phyloP scores from a whole-genome alignment of 2,888 invertebrate species.

The Eupithecia dodoneata region DNA sequence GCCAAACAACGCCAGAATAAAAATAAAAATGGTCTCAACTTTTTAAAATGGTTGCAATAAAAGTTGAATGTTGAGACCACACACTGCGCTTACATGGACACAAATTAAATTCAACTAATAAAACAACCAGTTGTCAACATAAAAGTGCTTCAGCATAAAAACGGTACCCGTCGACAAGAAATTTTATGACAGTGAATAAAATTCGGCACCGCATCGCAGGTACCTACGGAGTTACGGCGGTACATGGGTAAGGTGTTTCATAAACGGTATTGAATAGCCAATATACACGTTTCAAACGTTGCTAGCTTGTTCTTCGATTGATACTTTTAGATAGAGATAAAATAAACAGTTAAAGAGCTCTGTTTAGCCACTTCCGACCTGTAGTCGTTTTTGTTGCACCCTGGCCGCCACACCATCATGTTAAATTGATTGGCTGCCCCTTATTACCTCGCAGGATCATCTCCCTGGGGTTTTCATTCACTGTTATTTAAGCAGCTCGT shows the following conservation, averaged over 20 bases:
- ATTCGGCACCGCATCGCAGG: not conserved
- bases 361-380: not conserved
- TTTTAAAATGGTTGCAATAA: slow-evolving; percentile 18
- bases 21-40: not conserved
- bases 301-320: slow-evolving; percentile 39
- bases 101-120: slow-evolving; percentile 34
- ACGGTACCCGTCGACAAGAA: slow-evolving; percentile 23
- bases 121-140: slow-evolving; percentile 29
- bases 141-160: slow-evolving; percentile 28
- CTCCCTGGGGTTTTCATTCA: slow-evolving; percentile 53
- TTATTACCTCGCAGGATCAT: slow-evolving; percentile 39
- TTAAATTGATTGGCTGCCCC: slow-evolving; percentile 39
- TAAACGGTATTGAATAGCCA: slow-evolving; percentile 38
- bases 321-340: not conserved
- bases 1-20: not conserved
- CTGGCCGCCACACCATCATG: slow-evolving; percentile 22
- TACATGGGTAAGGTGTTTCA: slow-evolving; percentile 20
- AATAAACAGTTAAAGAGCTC: not conserved
- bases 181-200: slow-evolving; percentile 30
- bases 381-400: slow-evolving; percentile 13
- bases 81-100: slow-evolving; percentile 18
- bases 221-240: not conserved
- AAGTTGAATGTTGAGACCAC: slow-evolving; percentile 23
- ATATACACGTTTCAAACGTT: slow-evolving; percentile 51
- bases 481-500: slow-evolving; percentile 52